Evolutionary conservation across 1,140 invertebrate species (phyloP).

Genomic region (Triops longicaudatus): DNA sequence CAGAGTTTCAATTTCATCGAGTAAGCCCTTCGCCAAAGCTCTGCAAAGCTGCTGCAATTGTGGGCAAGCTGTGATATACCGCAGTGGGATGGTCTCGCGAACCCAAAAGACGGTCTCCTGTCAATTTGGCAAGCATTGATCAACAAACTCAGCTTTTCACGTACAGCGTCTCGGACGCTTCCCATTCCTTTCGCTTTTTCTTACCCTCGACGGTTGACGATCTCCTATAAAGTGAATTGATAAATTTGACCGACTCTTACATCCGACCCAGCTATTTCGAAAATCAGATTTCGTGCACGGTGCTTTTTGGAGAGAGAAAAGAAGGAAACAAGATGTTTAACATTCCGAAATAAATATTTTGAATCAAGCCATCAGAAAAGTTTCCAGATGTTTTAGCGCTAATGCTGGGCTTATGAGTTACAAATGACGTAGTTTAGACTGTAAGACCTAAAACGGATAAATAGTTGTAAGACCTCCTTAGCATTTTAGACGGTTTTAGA

Average conservation of each 20-base stretch:
- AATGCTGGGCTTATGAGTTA: constrained; percentile 3
- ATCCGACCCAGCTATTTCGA: neutral
- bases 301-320: neutral
- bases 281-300: neutral
- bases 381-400: neutral
- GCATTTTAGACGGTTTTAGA: neutral
- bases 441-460: neutral
- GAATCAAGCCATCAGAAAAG: neutral
- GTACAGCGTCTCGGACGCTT: neutral
- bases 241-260: neutral
- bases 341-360: neutral
- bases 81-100: neutral
- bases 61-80: neutral
- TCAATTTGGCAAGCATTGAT: neutral
- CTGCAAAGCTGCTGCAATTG: neutral
- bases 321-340: neutral
- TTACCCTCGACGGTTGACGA: neutral
- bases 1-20: neutral
- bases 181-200: neutral
- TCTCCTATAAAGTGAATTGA: neutral
- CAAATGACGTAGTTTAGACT: neutral
- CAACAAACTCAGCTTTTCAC: neutral
- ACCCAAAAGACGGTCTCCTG: neutral
- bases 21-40: neutral
- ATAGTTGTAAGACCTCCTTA: neutral